phyloP scores from a whole-genome alignment of 2,797 vertebrate genomes.

The Enteromius radiatus region DNA sequence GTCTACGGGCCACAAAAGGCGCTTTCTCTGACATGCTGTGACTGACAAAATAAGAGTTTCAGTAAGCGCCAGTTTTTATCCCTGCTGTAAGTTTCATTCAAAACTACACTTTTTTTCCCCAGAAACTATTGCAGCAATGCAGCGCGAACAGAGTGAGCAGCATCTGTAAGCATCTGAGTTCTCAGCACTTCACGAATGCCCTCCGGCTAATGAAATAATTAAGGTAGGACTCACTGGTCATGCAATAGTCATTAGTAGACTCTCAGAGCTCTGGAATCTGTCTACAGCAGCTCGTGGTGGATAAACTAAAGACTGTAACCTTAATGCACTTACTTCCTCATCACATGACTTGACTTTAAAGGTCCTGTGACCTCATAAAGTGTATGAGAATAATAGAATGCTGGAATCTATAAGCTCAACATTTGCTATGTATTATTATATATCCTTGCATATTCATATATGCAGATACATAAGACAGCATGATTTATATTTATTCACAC shows the following conservation, averaged over 20 bases:
- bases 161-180: slow-evolving; percentile 15
- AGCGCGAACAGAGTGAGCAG: background rate
- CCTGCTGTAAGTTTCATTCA: background rate
- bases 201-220: slow-evolving; percentile 58
- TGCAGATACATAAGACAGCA: background rate
- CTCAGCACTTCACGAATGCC: slow-evolving; percentile 53
- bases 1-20: no score
- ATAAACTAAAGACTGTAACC: slow-evolving; percentile 41
- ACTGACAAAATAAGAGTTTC: background rate
- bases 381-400: background rate
- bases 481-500: background rate
- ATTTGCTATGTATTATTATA: background rate
- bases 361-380: slow-evolving; percentile 21
- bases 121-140: background rate
- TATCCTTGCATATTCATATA: background rate
- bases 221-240: slow-evolving; percentile 55
- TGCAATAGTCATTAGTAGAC: slow-evolving; percentile 54
- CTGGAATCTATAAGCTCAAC: background rate
- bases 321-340: slow-evolving; percentile 8
- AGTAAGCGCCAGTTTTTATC: background rate
- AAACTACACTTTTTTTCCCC: background rate
- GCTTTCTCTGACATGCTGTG: no score
- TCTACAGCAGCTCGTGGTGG: slow-evolving; percentile 22
- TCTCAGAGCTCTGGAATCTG: slow-evolving; percentile 16
- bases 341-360: slow-evolving; percentile 23